Conservation (phyloP, 2,797 vertebrate genomes). For the Sternarchorhynchus goeldii region DNA sequence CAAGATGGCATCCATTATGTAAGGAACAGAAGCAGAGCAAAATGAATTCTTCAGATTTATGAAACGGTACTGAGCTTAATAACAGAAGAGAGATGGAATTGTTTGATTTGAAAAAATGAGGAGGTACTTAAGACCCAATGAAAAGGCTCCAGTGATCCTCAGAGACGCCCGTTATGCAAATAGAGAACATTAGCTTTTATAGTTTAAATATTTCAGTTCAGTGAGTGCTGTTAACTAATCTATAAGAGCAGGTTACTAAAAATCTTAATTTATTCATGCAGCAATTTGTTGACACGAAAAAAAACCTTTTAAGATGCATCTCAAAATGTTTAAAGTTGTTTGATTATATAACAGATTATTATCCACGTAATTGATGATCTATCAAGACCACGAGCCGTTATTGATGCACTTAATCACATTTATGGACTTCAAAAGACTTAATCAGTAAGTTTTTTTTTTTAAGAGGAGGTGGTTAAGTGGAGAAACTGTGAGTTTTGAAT, state of each 20-base stretch:
- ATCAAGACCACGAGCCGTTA: not conserved
- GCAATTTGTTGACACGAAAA: conserved; percentile 13
- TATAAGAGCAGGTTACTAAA: conserved; percentile 12
- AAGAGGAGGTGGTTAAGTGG: not conserved
- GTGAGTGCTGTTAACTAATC: conserved; percentile 13
- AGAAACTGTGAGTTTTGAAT: not conserved
- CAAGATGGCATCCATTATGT: conserved; percentile 67
- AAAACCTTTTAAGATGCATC: conserved; percentile 5
- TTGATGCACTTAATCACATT: not conserved
- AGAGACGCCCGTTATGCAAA: conserved; percentile 5
- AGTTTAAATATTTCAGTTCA: not conserved
- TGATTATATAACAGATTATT: conserved; percentile 7
- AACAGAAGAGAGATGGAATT: conserved; percentile 57
- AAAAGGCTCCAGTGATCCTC: not conserved
- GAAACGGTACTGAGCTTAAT: conserved; percentile 63
- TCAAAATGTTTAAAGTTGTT: conserved; percentile 1
- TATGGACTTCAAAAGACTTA: not conserved
- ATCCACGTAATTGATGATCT: not conserved
- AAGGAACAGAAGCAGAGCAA: conserved; percentile 62
- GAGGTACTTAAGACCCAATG: not conserved
- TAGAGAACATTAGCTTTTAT: conserved; percentile 1
- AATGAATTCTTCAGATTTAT: conserved; percentile 66
- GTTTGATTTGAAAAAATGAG: not conserved
- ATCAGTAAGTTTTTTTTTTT: not conserved
- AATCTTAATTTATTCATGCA: not conserved